Conservation (phyloP, 2,113 vertebrate genomes). For the human (Homo sapiens) region DNA sequence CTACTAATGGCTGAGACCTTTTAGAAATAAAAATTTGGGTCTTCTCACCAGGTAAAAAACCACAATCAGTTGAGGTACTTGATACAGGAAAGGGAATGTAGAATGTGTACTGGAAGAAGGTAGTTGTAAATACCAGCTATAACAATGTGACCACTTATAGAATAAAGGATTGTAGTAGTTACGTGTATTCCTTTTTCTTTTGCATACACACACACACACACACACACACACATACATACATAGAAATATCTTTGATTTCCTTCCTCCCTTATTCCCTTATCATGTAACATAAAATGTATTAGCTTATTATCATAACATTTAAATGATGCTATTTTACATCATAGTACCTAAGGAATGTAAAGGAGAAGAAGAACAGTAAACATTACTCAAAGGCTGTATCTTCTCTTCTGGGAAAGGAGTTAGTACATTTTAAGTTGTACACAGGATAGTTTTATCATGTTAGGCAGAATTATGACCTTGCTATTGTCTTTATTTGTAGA, state of each 20-base stretch:
- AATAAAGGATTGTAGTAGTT: neutral
- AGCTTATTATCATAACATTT: neutral
- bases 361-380: neutral
- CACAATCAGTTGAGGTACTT: neutral
- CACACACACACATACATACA: neutral
- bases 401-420: neutral
- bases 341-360: neutral
- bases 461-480: neutral
- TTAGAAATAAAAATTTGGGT: neutral
- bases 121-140: neutral
- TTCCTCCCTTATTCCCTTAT: neutral
- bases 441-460: neutral
- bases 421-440: neutral
- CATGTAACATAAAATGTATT: neutral
- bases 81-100: neutral
- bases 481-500: neutral
- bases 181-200: neutral
- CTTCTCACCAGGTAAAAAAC: neutral
- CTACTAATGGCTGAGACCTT: neutral
- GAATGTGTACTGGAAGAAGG: neutral
- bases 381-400: neutral
- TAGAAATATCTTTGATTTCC: neutral
- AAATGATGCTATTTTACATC: neutral
- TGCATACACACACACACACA: neutral
- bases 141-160: neutral